Conservation (phyloP, 1,140 invertebrate genomes). For the Propsilocerus akamusi region DNA sequence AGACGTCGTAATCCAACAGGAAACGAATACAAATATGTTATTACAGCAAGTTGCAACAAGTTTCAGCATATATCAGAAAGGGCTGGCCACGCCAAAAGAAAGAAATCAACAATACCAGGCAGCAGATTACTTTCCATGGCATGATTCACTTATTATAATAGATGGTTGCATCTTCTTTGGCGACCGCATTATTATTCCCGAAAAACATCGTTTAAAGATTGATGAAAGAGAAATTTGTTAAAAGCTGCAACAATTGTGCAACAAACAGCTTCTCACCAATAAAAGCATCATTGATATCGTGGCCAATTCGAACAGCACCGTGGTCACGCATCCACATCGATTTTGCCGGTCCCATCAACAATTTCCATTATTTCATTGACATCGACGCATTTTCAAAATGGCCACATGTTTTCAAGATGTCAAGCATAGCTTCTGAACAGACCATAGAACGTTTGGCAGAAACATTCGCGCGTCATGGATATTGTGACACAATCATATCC, state of each 20-base stretch:
- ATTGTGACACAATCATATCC: slow-evolving; percentile 8
- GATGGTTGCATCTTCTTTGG: slow-evolving; percentile 1
- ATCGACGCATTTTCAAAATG: slow-evolving; percentile 10
- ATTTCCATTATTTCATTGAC: slow-evolving; percentile 9
- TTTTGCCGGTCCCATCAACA: slow-evolving; percentile 6
- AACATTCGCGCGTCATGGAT: slow-evolving; percentile 12
- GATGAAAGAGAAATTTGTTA: slow-evolving; percentile 17
- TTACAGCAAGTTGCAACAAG: too few relatives aligned
- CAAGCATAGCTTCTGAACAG: slow-evolving; percentile 7
- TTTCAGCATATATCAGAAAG: not conserved
- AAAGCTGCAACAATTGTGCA: slow-evolving; percentile 6
- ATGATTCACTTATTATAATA: slow-evolving; percentile 1
- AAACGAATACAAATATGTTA: too few relatives aligned
- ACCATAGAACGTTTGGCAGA: too few relatives aligned
- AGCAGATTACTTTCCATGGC: slow-evolving; percentile 4
- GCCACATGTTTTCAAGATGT: slow-evolving; percentile 7
- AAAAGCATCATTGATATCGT: slow-evolving; percentile 5
- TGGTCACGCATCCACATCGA: slow-evolving; percentile 3
- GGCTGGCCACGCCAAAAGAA: slow-evolving; percentile 1
- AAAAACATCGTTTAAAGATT: too few relatives aligned
- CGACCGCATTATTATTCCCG: slow-evolving; percentile 22
- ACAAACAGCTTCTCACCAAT: slow-evolving; percentile 1
- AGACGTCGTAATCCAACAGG: too few relatives aligned
- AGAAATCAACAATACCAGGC: too few relatives aligned
- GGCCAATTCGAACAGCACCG: slow-evolving; percentile 1